Evolutionary conservation across 2,797 vertebrate species (phyloP).

Genomic region (Peromyscus nudipes): DNA sequence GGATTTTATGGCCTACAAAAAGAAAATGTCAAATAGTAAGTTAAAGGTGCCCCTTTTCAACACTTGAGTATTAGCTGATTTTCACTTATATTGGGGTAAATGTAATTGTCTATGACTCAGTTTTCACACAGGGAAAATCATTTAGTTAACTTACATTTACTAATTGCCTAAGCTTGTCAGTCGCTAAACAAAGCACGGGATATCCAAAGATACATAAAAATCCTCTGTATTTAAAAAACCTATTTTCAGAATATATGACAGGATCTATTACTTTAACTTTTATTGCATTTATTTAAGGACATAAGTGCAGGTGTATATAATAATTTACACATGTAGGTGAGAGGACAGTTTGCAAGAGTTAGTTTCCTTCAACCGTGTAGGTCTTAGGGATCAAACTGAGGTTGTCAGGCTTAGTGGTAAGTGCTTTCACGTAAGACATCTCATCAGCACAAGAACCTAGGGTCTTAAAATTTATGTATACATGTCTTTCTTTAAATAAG

Average conservation of each 20-base stretch:
- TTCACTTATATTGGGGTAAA: not conserved
- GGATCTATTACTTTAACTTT: not conserved
- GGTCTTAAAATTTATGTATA: slow-evolving; percentile 7
- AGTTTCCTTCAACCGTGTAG: not conserved
- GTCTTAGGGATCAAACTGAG: not conserved
- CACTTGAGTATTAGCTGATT: not conserved
- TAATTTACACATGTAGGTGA: not conserved
- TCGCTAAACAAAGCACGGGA: not conserved
- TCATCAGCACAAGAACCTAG: not conserved
- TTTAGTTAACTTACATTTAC: not conserved
- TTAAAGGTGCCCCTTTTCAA: not conserved
- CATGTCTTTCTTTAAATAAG: slow-evolving; percentile 7
- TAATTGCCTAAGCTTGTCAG: not conserved
- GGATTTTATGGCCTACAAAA: not conserved
- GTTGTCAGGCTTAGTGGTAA: not conserved
- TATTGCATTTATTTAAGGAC: not conserved
- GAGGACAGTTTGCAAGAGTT: not conserved
- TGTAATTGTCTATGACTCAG: not conserved
- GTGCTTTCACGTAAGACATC: not conserved
- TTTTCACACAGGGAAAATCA: slow-evolving; percentile 22
- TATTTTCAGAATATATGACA: not conserved
- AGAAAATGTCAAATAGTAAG: not conserved
- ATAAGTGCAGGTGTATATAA: not conserved
- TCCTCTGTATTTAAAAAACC: not conserved
- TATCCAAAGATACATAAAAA: not conserved